Evolutionary conservation across 2,797 vertebrate species (phyloP).

Genomic region (Pteronotus mesoamericanus): DNA sequence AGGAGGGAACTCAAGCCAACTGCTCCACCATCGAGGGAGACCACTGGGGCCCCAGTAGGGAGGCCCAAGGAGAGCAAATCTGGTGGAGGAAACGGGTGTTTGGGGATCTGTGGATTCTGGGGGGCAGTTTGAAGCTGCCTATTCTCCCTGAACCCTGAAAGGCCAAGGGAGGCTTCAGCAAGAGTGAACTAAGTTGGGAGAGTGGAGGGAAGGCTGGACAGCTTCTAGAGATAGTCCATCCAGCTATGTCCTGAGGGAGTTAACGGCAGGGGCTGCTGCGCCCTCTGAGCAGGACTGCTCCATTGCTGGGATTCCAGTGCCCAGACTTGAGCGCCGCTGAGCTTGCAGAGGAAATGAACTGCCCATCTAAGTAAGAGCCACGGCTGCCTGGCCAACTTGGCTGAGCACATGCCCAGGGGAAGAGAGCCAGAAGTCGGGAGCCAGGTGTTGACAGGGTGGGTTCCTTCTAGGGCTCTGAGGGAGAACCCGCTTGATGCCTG

Average conservation of each 20-base stretch:
- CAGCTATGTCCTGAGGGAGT: background rate
- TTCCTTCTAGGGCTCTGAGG: background rate
- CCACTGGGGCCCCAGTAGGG: too few species aligned
- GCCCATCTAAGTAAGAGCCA: background rate
- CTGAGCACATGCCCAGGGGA: background rate
- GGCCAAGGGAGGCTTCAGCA: background rate
- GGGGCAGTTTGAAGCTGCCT: background rate
- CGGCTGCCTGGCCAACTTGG: background rate
- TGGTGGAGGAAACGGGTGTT: background rate
- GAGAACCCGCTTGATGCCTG: too few species aligned
- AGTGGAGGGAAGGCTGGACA: background rate
- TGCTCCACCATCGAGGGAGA: background rate
- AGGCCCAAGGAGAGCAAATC: background rate
- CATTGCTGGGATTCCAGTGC: fast-evolving
- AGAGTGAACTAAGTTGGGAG: background rate
- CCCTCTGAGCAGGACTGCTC: background rate
- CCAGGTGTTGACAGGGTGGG: fast-evolving
- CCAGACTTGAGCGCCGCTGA: fast-evolving
- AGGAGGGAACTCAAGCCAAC: background rate
- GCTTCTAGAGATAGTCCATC: background rate
- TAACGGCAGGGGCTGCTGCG: fast-evolving
- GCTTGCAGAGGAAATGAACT: background rate
- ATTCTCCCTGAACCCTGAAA: background rate
- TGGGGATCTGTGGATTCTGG: background rate
- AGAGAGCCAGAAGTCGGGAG: background rate